These are phyloP conservation scores for Keiferia lycopersicella DNA, from an alignment of 2,888 invertebrate species.

Conservation along the genomic window DNA sequence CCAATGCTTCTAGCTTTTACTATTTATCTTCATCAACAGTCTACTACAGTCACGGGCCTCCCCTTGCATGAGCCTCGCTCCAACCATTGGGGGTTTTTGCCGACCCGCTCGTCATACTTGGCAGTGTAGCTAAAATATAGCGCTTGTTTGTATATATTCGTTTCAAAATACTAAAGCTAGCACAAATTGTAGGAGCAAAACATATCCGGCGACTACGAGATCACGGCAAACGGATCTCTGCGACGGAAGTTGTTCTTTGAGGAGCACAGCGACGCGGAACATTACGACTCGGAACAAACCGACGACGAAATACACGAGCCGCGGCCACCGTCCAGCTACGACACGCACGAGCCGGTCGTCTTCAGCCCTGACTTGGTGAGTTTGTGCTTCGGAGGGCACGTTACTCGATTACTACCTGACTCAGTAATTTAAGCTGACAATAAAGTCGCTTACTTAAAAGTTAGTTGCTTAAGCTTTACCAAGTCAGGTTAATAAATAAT, in stretches of 20 bases:
- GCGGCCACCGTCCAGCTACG: constrained; percentile 59
- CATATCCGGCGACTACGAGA: constrained; percentile 67
- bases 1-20: too few species aligned
- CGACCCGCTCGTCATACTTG: too few species aligned
- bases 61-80: too few species aligned
- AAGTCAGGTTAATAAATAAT: too few species aligned
- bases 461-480: too few species aligned
- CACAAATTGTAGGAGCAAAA: constrained; percentile 63
- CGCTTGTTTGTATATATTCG: not conserved
- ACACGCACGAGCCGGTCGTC: constrained; percentile 60
- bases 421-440: too few species aligned
- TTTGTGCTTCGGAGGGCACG: constrained; percentile 1
- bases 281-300: constrained; percentile 71
- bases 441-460: too few species aligned
- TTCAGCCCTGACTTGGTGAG: constrained; percentile 73
- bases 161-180: not conserved
- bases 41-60: too few species aligned
- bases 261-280: constrained; percentile 70
- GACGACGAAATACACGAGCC: constrained; percentile 65
- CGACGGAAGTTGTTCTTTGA: constrained; percentile 69
- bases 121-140: too few species aligned
- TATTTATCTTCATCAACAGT: too few species aligned
- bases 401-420: too few species aligned
- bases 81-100: too few species aligned
- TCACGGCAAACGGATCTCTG: constrained; percentile 72